Conservation (phyloP, 2,888 invertebrate genomes). For the Parochlus steinenii region DNA sequence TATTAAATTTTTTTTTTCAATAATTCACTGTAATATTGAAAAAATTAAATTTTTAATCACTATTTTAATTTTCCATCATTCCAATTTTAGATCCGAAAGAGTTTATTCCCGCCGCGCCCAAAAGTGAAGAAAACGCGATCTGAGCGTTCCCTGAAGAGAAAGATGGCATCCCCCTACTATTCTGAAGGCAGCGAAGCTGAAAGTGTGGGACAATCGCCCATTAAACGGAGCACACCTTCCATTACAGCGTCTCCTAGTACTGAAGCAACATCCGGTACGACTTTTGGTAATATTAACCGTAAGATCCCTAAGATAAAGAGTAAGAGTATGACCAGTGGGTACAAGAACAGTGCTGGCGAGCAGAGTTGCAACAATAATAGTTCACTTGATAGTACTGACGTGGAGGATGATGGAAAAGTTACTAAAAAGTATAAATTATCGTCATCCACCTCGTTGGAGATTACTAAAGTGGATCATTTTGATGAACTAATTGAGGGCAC, state of each 20-base stretch:
- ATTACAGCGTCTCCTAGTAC: conserved; percentile 1
- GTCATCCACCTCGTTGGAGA: conserved; percentile 7
- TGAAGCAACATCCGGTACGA: background rate
- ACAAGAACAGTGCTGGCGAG: conserved; percentile 11
- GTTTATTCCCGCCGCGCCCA: conserved; percentile 49
- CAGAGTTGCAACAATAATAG: conserved; percentile 11
- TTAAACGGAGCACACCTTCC: background rate
- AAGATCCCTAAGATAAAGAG: conserved; percentile 4
- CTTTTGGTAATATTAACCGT: conserved; percentile 8
- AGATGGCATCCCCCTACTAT: conserved; percentile 9
- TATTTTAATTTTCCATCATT: conserved; percentile 14
- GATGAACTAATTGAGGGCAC: background rate
- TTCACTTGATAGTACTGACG: conserved; percentile 12
- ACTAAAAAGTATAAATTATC: conserved; percentile 6
- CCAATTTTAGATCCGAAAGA: conserved; percentile 44
- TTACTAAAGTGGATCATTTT: conserved; percentile 1
- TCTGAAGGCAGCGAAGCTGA: conserved; percentile 6
- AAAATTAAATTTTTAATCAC: background rate
- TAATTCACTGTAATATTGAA: background rate
- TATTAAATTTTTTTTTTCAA: conserved; percentile 16
- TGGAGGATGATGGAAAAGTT: conserved; percentile 6
- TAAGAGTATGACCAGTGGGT: conserved; percentile 8
- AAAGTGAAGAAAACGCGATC: conserved; percentile 23
- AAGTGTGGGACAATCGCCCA: conserved; percentile 1
- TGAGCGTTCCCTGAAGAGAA: conserved; percentile 6